Evolutionary conservation across 2,888 invertebrate species (phyloP).

Genomic region (Calephelis perditalis): DNA sequence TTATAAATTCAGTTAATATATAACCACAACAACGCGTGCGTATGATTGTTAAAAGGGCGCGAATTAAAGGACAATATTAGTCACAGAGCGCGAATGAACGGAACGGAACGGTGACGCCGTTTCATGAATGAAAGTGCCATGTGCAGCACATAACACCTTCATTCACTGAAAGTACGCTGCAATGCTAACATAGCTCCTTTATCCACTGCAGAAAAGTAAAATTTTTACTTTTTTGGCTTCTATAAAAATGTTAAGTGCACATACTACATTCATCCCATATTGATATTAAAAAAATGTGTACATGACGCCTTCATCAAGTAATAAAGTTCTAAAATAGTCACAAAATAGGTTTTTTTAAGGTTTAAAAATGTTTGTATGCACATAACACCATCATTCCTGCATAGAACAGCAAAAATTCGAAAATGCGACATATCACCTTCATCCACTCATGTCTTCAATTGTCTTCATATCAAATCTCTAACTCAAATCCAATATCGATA

Average conservation of each 20-base stretch:
- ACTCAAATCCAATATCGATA: slow-evolving; percentile 3
- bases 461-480: no score
- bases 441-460: background rate
- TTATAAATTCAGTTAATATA: no score
- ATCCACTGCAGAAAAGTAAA: slow-evolving; percentile 7
- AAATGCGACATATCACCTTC: no score
- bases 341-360: slow-evolving; percentile 3
- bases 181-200: background rate
- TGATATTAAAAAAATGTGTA: slow-evolving; percentile 5
- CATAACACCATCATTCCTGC: background rate
- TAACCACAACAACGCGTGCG: no score
- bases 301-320: slow-evolving; percentile 6
- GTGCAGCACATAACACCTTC: slow-evolving; percentile 4
- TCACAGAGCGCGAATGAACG: background rate
- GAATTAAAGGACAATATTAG: no score
- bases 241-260: background rate
- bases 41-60: background rate
- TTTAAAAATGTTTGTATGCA: background rate
- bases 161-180: background rate
- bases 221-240: slow-evolving; percentile 4
- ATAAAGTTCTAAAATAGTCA: slow-evolving; percentile 5
- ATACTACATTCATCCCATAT: background rate
- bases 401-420: background rate
- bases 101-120: slow-evolving; percentile 1
- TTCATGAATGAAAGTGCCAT: slow-evolving; percentile 3